Evolutionary conservation across 2,888 invertebrate genomes (phyloP), one percentile per base, ranked within the genome.

Genomic region (Aphidius colemani): DNA sequence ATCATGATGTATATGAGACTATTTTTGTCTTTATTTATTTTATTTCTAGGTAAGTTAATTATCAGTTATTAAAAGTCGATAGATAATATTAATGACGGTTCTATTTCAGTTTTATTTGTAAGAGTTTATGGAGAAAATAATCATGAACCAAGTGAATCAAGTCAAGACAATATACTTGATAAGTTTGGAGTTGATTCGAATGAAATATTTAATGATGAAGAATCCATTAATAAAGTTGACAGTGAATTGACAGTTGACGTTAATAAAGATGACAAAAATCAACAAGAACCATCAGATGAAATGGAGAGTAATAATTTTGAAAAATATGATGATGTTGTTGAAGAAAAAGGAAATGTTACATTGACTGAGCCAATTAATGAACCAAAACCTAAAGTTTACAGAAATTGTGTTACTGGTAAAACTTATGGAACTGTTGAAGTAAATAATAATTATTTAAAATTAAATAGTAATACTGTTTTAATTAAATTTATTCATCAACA

Each of bases 401-500:
- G 61, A 43, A 69, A 80, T 69, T 82, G 81, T 51, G 67, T 76
- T 7, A 73, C 66, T 0, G 77, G 79, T 30, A 72, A 75, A 62
- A 66, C 69, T n/a, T 76, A 77, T 66, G 78, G 78, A 13, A 72
- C 77, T n/a, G 82, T 81, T 30, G 79, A 80, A 72, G 81, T 79
- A 71, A 64, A 59, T 18, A 18, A 18, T 18, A 18, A 18, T 18
- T 18, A 18, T 18, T 18, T 18, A 3, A 56, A 43, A 18, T 49
- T 30, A 9, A 41, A 18, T 62, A 8, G n/a, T n/a, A n/a, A n/a
- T n/a, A 9, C 18, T 3, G 11, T 45, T 61, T 59, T 53, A 11
- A 13, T 18, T 18, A 18, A 18, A 18, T 18, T 18, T 18, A 18
- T 18, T 18, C 1, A 18, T 18, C 49, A 57, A 40, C 30, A 9